Evolutionary conservation across 2,113 vertebrate species (phyloP).

Genomic region (Archilochus colubris): DNA sequence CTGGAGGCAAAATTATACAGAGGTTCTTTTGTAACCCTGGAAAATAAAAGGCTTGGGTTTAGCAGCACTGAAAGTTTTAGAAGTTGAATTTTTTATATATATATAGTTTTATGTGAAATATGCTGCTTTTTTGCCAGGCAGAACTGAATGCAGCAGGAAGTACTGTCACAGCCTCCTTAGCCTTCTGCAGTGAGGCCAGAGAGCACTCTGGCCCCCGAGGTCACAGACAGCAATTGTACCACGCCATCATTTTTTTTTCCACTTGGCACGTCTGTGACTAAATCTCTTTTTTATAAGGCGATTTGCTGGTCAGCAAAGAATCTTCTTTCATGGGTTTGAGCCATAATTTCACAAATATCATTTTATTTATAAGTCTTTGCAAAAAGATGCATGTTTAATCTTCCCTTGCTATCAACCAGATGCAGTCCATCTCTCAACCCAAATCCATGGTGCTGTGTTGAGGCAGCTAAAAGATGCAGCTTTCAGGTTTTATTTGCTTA

Average conservation of each 20-base stretch:
- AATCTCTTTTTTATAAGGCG: not conserved
- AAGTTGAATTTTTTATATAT: not conserved
- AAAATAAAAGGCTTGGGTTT: constrained; percentile 25
- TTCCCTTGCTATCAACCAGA: not conserved
- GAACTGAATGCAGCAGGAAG: not conserved
- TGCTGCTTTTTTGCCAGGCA: not conserved
- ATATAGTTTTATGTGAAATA: constrained; percentile 8
- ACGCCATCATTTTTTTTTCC: not conserved
- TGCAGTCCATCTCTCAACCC: not conserved
- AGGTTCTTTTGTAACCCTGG: constrained; percentile 48
- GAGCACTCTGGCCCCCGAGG: not conserved
- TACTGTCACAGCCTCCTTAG: not conserved
- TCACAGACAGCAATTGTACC: not conserved
- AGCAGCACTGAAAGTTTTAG: not conserved
- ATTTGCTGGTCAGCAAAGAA: not conserved
- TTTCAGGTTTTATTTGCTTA: not conserved
- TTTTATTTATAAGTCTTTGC: not conserved
- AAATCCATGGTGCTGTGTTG: rapidly evolving
- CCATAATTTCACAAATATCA: not conserved
- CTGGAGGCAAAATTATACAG: constrained; percentile 54
- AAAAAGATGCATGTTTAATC: not conserved
- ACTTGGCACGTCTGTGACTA: not conserved
- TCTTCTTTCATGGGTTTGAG: not conserved
- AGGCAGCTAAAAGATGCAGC: not conserved
- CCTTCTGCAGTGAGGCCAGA: not conserved